Conservation (phyloP, 2,888 invertebrate species). For the Bugula neritina region DNA sequence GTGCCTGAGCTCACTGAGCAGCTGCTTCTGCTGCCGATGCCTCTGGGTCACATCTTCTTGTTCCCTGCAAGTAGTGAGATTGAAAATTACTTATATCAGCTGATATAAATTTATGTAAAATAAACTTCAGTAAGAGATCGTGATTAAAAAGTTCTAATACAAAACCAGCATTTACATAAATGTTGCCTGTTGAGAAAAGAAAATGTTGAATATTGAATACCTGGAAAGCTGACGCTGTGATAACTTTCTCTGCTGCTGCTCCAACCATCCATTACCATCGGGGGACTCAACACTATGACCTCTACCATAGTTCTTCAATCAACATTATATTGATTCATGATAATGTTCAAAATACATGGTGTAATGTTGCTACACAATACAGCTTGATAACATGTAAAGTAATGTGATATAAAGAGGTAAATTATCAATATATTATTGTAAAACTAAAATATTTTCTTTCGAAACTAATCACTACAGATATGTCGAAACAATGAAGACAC, state of each 20-base stretch:
- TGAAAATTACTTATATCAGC: too few species aligned
- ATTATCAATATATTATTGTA: too few species aligned
- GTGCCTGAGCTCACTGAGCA: conserved; percentile 8
- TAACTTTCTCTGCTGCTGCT: conserved; percentile 16
- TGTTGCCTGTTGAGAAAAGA: too few species aligned
- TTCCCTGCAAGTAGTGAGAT: background rate
- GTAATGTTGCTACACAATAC: too few species aligned
- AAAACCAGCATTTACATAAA: too few species aligned
- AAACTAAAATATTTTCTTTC: too few species aligned
- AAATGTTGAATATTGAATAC: background rate
- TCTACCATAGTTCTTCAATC: background rate
- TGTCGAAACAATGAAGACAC: too few species aligned
- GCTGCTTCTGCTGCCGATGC: conserved; percentile 16
- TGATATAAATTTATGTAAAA: background rate
- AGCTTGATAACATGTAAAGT: too few species aligned
- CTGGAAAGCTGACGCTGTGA: conserved; percentile 9
- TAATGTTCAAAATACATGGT: too few species aligned
- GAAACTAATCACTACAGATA: too few species aligned
- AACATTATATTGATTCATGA: too few species aligned
- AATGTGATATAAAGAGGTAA: too few species aligned
- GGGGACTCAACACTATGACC: background rate
- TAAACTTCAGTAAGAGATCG: background rate
- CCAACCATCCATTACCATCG: background rate
- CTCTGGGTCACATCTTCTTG: background rate
- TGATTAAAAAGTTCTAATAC: background rate